These are phyloP conservation scores for Cebus imitator DNA, from an alignment of 2,113 vertebrate species.

Conservation along the genomic window DNA sequence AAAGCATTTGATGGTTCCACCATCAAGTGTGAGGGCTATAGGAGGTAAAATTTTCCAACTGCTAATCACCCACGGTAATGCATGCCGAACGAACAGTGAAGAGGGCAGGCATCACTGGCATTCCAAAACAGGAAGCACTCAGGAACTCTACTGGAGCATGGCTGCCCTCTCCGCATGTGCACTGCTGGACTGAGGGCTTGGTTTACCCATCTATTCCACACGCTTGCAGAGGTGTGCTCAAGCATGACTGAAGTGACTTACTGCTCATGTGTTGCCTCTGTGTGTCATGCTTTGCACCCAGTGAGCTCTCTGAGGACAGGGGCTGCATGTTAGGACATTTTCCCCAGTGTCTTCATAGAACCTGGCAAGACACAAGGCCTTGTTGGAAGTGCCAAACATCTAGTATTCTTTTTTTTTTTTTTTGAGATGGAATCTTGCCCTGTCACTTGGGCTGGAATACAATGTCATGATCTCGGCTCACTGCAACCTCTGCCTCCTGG, in stretches of 20 bases:
- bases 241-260: accelerated
- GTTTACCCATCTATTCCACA: accelerated
- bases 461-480: too few relatives aligned
- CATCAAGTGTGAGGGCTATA: background rate
- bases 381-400: background rate
- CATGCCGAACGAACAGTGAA: accelerated
- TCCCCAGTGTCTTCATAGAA: background rate
- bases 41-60: background rate
- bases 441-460: too few relatives aligned
- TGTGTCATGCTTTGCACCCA: too few relatives aligned
- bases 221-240: accelerated
- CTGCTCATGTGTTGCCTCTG: accelerated
- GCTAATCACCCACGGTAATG: background rate
- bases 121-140: too few relatives aligned
- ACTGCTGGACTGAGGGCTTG: accelerated
- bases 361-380: background rate
- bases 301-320: too few relatives aligned
- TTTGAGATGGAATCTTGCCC: too few relatives aligned
- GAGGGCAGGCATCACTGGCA: accelerated
- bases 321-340: background rate
- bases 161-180: background rate
- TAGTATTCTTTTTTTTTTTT: background rate
- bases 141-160: accelerated
- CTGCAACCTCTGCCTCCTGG: too few relatives aligned
- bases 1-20: background rate